Evolutionary conservation across 2,797 vertebrate species (phyloP).

Genomic region (Sylvia borin): DNA sequence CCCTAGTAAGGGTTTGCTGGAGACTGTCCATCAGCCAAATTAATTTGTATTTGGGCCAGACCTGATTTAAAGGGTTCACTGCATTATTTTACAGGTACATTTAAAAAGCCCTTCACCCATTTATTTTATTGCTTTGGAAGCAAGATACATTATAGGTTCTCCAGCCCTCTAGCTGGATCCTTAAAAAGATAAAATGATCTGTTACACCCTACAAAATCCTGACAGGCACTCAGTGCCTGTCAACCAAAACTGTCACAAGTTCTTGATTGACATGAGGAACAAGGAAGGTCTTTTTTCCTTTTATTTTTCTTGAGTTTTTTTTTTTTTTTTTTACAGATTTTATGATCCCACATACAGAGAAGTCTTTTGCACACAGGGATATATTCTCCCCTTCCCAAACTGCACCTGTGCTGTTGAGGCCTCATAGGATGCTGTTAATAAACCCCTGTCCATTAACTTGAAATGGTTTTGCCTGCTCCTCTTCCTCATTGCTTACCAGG

Average conservation of each 20-base stretch:
- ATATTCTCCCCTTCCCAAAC: neutral
- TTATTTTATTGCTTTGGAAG: neutral
- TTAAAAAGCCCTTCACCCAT: neutral
- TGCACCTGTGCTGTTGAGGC: neutral
- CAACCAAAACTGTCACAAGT: neutral
- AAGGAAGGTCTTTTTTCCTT: neutral
- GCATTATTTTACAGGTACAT: neutral
- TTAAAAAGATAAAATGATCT: neutral
- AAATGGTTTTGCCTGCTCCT: neutral
- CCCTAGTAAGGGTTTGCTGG: neutral
- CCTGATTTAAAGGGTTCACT: neutral
- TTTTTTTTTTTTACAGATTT: neutral
- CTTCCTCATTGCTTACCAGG: neutral
- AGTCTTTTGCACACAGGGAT: neutral
- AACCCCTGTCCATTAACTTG: neutral
- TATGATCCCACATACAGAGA: neutral
- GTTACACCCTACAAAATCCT: neutral
- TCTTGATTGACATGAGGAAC: neutral
- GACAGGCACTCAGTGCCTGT: neutral
- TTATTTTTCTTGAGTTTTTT: neutral
- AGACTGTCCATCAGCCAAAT: neutral
- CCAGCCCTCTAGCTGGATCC: neutral
- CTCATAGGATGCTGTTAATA: neutral
- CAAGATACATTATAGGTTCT: neutral
- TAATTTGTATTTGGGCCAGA: neutral